These are phyloP conservation scores for Coranthus polyacanthus DNA, from an alignment of 2,797 vertebrate species.

Conservation along the genomic window DNA sequence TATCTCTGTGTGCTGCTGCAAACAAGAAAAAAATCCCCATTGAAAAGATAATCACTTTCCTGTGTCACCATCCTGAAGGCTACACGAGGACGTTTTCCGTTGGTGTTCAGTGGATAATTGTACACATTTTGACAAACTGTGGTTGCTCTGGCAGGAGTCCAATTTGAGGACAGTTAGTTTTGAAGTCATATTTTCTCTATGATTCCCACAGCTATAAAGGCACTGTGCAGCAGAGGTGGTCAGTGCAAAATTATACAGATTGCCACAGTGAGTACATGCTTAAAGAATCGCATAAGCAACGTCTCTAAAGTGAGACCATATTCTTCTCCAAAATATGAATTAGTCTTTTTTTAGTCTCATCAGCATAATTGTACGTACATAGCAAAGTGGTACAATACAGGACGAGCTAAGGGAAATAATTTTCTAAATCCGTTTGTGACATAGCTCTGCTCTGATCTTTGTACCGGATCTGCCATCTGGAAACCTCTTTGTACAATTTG, in stretches of 20 bases:
- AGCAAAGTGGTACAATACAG: slow-evolving; percentile 4
- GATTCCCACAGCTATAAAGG: slow-evolving; percentile 3
- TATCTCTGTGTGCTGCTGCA: slow-evolving; percentile 53
- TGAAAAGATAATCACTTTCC: slow-evolving; percentile 56
- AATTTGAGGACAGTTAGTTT: slow-evolving; percentile 24
- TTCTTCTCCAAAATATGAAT: slow-evolving; percentile 18
- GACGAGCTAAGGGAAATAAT: not conserved
- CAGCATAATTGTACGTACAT: not conserved
- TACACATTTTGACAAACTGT: slow-evolving; percentile 3
- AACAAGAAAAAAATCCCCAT: slow-evolving; percentile 28
- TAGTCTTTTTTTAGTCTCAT: not conserved
- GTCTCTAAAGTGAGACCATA: slow-evolving; percentile 12
- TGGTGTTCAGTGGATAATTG: slow-evolving; percentile 30
- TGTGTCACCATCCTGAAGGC: slow-evolving; percentile 27
- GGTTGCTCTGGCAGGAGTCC: slow-evolving; percentile 20
- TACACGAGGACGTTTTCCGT: slow-evolving; percentile 13
- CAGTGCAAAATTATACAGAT: slow-evolving; percentile 13
- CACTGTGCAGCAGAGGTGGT: not conserved
- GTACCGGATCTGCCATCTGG: slow-evolving; percentile 23
- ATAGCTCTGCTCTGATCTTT: slow-evolving; percentile 15
- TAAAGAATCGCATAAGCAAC: too few relatives aligned
- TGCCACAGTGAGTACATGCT: too few relatives aligned
- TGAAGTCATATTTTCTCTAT: slow-evolving; percentile 7
- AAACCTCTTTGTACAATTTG: slow-evolving; percentile 35
- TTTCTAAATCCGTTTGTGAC: slow-evolving; percentile 11